Percentiles rank a stretch among this genome's conserved stretches.
Evolutionary conservation across 2,113 vertebrate species (phyloP).

Genomic region (Seriola dumerili): DNA sequence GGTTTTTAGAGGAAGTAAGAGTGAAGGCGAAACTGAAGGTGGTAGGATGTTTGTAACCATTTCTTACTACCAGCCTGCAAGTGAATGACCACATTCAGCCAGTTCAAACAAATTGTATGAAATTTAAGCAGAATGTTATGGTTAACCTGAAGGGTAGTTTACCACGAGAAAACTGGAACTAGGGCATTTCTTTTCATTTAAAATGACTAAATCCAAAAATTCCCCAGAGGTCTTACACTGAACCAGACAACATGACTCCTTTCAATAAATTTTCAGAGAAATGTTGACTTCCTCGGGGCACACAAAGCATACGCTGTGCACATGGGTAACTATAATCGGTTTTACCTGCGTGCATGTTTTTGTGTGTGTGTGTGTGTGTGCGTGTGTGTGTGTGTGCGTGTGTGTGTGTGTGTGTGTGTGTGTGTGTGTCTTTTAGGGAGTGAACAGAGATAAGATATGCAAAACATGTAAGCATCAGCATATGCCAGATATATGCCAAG

Average conservation of each 20-base stretch:
- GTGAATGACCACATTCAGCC: background rate
- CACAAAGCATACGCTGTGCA: background rate
- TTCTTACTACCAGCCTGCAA: background rate
- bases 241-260: background rate
- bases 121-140: background rate
- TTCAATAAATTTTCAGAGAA: background rate
- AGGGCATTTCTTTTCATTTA: background rate
- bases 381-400: too few relatives aligned
- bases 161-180: background rate
- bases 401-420: too few relatives aligned
- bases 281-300: background rate
- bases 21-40: background rate
- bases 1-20: background rate
- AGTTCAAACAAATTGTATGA: fast-evolving
- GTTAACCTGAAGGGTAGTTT: fast-evolving
- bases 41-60: background rate
- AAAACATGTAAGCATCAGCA: too few relatives aligned
- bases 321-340: background rate
- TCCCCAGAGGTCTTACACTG: background rate
- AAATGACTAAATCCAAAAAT: background rate
- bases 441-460: too few relatives aligned
- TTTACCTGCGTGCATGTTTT: background rate
- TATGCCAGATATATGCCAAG: too few relatives aligned
- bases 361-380: too few relatives aligned
- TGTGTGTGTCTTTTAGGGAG: too few relatives aligned